These are phyloP conservation scores for Stenopsyche tienmushanensis DNA, from an alignment of 1,140 invertebrate genomes.

Conservation along the genomic window DNA sequence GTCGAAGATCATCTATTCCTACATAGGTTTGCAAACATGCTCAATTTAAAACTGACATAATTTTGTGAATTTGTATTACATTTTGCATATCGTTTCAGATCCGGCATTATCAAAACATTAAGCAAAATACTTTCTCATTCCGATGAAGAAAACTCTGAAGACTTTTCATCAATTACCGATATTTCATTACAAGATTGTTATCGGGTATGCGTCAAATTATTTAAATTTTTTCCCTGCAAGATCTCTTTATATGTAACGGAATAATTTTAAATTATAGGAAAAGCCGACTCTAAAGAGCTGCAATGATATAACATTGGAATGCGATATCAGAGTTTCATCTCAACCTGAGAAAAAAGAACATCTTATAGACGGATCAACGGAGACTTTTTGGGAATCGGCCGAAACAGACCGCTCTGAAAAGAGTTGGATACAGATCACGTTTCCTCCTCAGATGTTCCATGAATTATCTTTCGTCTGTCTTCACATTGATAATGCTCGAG, in stretches of 20 bases:
- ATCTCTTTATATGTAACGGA: not conserved
- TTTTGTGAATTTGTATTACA: not conserved
- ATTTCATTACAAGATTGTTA: not conserved
- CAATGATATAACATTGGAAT: conserved; percentile 63
- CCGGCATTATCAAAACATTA: conserved; percentile 47
- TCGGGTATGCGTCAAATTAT: not conserved
- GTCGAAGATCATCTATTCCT: conserved; percentile 89
- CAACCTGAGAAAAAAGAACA: conserved; percentile 90
- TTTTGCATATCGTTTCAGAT: conserved; percentile 11
- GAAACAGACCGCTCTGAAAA: conserved; percentile 93
- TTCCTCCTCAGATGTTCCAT: conserved; percentile 54
- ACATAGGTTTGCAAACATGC: conserved; percentile 66
- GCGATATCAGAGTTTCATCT: conserved; percentile 88
- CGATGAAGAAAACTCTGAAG: conserved; percentile 69
- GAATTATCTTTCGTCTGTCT: conserved; percentile 73
- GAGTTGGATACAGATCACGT: conserved; percentile 63
- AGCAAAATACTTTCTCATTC: conserved; percentile 93
- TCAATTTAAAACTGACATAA: not conserved
- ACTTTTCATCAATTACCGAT: conserved; percentile 46
- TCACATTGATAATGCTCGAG: conserved; percentile 91
- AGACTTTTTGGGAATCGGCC: conserved; percentile 99
- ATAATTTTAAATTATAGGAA: not conserved
- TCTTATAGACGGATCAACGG: conserved; percentile 90
- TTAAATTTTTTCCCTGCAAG: not conserved
- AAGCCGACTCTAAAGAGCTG: conserved; percentile 46